These are phyloP conservation scores for Drosophila pegasa DNA, from an alignment of 2,888 invertebrate genomes.

Conservation along the genomic window DNA sequence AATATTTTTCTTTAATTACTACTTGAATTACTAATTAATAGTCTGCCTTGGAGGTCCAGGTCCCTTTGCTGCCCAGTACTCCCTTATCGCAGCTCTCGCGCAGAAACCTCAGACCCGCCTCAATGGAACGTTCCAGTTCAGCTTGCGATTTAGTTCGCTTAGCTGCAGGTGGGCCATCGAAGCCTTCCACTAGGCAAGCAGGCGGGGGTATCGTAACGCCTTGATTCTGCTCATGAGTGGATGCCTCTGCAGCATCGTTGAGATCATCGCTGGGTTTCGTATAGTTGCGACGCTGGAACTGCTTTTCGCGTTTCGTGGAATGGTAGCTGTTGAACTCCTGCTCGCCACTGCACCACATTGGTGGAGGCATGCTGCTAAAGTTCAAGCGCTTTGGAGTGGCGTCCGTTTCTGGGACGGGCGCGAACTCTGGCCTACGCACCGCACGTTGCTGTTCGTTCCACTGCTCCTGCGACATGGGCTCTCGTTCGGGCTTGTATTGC, in stretches of 20 bases:
- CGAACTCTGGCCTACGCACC: conserved; percentile 91
- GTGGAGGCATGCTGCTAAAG: conserved; percentile 66
- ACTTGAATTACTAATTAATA: conserved; percentile 71
- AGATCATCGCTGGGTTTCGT: conserved; percentile 20
- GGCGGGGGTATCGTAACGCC: conserved; percentile 88
- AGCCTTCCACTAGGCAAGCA: conserved; percentile 88
- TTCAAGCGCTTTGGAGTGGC: conserved; percentile 65
- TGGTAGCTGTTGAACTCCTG: conserved; percentile 66
- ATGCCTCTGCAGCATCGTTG: conserved; percentile 7
- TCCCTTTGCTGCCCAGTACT: conserved; percentile 79
- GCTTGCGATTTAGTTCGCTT: conserved; percentile 65
- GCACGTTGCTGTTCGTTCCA: conserved; percentile 88
- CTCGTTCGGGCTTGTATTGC: conserved; percentile 82
- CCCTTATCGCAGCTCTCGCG: conserved; percentile 86
- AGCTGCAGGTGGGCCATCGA: conserved; percentile 51
- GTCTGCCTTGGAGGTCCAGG: conserved; percentile 84
- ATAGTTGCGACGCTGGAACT: conserved; percentile 77
- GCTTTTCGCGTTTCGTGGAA: conserved; percentile 63
- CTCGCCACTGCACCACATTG: conserved; percentile 25
- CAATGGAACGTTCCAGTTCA: conserved; percentile 86
- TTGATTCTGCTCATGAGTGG: conserved; percentile 35
- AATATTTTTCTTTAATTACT: neutral
- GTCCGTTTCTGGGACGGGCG: conserved; percentile 86
- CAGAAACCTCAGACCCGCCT: conserved; percentile 86
- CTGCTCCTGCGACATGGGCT: conserved; percentile 84